Evolutionary conservation across 2,113 vertebrate species (phyloP), one percentile per base, ranked within the genome.

Genomic region (Istiophorus platypterus): DNA sequence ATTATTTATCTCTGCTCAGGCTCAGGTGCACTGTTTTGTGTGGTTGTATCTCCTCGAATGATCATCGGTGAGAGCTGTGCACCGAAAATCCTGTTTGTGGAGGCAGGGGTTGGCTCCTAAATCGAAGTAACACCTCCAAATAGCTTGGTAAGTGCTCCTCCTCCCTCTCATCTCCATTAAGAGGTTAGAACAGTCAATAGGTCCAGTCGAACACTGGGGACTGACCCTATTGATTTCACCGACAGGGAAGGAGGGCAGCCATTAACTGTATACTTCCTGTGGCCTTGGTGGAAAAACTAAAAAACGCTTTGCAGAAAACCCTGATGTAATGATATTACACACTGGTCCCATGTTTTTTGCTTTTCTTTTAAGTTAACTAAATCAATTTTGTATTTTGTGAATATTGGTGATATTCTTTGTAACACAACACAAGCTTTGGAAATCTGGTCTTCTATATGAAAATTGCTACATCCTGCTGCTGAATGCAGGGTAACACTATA

Each of bases 161-260:
- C 92, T 94, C 87, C 91, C 78, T 92, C 79, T 91, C 84, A 86
- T 90, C 89, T 91, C 93, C 92, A 95, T 93, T 93, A 93, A 88
- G 87, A 91, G 91, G 87, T 93, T 92, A 91, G 92, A 88, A 73
- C 51, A 90, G 88, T 94, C 94, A 82, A 94, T 94, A 93, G 86
- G 74, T 84, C 80, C 87, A 26, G 63, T 61, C 42, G 49, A 92
- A 89, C 92, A 72, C 88, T 74, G 76, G 90, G 83, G 92, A 91
- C 87, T 51, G 34, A 84, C 76, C 45, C 52, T 80, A 94, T 94
- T 95, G 94, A 95, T 95, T 91, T 90, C 71, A 87, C 78, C 20
- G 12, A 76, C 59, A 45, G 76, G n/a, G 75, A 82, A 84, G 85
- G 73, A 85, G 81, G 82, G 75, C 72, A 64, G 66, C 88, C 88